These are phyloP conservation scores for Leguminivora glycinivorella DNA, from an alignment of 1,140 invertebrate genomes.

Conservation along the genomic window DNA sequence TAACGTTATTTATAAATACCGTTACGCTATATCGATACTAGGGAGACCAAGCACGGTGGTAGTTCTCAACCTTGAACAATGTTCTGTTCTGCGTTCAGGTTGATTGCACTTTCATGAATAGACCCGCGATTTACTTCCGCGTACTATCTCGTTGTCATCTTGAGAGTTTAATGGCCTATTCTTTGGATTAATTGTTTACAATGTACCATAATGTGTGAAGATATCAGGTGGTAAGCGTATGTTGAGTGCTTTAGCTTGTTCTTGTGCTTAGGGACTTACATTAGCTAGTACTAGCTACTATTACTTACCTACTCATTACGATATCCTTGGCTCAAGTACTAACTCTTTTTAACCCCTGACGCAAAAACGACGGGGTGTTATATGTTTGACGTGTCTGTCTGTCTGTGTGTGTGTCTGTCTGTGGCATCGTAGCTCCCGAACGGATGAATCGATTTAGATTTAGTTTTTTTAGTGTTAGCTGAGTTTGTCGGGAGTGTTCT, in stretches of 20 bases:
- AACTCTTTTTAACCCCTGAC: too few relatives aligned
- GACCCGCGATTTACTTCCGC: conserved; percentile 56
- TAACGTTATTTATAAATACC: conserved; percentile 57
- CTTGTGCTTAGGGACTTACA: background rate
- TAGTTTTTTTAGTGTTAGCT: too few relatives aligned
- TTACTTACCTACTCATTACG: too few relatives aligned
- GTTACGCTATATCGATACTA: conserved; percentile 29
- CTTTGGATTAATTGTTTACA: conserved; percentile 19
- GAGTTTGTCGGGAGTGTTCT: too few relatives aligned
- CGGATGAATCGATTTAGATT: too few relatives aligned
- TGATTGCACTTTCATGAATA: conserved; percentile 67
- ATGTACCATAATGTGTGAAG: background rate
- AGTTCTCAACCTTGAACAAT: conserved; percentile 51
- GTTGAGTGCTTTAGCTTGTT: background rate
- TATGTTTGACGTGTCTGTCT: too few relatives aligned
- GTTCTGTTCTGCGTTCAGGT: conserved; percentile 63
- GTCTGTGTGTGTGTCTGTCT: too few relatives aligned
- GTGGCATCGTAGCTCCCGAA: too few relatives aligned
- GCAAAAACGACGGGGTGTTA: too few relatives aligned
- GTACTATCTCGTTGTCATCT: conserved; percentile 40
- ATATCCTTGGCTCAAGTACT: too few relatives aligned
- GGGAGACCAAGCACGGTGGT: conserved; percentile 33
- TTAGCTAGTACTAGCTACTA: too few relatives aligned
- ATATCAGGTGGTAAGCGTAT: background rate
- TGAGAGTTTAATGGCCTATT: conserved; percentile 53